Percentiles rank a stretch among this genome's conserved stretches.
phyloP scores from a whole-genome alignment of 2,113 vertebrate genomes.

The Microtus pennsylvanicus region DNA sequence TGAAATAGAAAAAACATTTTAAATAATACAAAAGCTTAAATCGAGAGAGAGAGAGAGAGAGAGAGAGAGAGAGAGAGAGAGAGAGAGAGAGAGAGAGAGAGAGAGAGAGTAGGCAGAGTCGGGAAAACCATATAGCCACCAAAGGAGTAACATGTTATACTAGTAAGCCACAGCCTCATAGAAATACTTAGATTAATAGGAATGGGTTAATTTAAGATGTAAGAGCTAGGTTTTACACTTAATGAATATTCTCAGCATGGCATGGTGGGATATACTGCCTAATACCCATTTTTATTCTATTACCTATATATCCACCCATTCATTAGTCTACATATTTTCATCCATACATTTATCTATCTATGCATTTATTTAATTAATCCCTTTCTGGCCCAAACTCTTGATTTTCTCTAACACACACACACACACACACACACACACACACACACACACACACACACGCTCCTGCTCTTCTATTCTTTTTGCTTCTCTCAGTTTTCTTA shows the following conservation, averaged over 20 bases:
- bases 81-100: too few species aligned
- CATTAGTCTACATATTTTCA: not conserved
- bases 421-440: too few species aligned
- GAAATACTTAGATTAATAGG: too few species aligned
- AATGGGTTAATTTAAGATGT: too few species aligned
- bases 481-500: not conserved
- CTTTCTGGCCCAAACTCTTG: not conserved
- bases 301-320: not conserved
- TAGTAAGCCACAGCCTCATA: too few species aligned
- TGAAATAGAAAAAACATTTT: not conserved
- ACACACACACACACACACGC: too few species aligned
- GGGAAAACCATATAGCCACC: too few species aligned
- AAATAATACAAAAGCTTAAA: not conserved
- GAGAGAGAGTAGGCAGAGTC: too few species aligned
- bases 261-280: not conserved
- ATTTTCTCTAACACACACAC: not conserved
- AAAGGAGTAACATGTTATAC: too few species aligned
- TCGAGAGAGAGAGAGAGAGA: too few species aligned
- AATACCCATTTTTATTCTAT: not conserved
- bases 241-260: not conserved
- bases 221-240: not conserved
- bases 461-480: not conserved
- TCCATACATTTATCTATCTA: not conserved
- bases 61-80: too few species aligned
- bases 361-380: not conserved